A percentile compares a stretch with the other conserved stretches of the same genome.
phyloP scores from a whole-genome alignment of 1,140 invertebrate species.

The Lepidurus apus region DNA sequence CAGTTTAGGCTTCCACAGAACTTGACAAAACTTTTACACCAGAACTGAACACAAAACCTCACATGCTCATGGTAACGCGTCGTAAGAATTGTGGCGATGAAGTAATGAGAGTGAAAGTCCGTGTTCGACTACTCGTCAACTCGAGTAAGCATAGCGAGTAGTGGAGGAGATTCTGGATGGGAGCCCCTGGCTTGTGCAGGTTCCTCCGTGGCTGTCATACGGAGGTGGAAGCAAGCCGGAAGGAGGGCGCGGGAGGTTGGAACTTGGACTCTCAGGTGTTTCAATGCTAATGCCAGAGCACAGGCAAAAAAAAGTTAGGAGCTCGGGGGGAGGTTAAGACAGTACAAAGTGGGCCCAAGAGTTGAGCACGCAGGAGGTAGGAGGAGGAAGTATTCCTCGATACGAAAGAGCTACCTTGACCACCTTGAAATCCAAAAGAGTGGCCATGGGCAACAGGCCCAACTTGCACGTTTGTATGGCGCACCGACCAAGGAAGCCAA shows the following conservation, averaged over 20 bases:
- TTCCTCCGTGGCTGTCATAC: slow-evolving; percentile 12
- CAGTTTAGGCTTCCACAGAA: not conserved
- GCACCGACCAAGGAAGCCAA: slow-evolving; percentile 13
- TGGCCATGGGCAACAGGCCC: slow-evolving; percentile 17
- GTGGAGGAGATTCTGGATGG: slow-evolving; percentile 12
- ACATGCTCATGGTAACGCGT: not conserved
- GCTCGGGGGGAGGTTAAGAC: not conserved
- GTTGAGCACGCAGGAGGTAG: not conserved
- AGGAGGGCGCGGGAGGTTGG: not conserved
- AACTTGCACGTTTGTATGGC: slow-evolving; percentile 7
- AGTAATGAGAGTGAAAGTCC: slow-evolving; percentile 35
- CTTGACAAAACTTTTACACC: not conserved
- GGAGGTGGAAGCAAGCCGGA: slow-evolving; percentile 20
- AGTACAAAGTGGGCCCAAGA: not conserved
- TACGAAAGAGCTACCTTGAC: slow-evolving; percentile 8
- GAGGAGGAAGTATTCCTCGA: not conserved
- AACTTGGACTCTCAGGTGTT: not conserved
- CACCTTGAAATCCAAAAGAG: not conserved
- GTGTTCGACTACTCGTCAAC: slow-evolving; percentile 23
- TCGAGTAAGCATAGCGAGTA: slow-evolving; percentile 12
- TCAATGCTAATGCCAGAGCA: slow-evolving; percentile 10
- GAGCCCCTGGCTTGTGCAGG: slow-evolving; percentile 1
- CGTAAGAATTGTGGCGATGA: slow-evolving; percentile 24
- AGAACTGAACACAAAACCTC: not conserved
- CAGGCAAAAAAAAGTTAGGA: not conserved